A percentile compares a stretch with the other conserved stretches of the same genome.
phyloP scores from a whole-genome alignment of 23 tunicate genomes.

The Pegea sp. region DNA sequence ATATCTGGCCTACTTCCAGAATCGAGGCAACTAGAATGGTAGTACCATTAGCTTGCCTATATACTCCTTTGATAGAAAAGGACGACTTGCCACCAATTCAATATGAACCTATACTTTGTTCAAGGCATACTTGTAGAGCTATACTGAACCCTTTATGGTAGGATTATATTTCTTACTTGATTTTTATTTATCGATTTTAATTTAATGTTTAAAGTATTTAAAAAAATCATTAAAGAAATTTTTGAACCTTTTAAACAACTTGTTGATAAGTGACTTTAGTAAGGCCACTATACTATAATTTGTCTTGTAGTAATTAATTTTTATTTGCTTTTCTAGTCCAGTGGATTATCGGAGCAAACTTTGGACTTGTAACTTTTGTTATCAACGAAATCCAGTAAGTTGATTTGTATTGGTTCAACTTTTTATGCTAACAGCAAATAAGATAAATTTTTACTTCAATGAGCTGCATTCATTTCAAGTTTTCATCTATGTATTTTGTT shows the following conservation, averaged over 20 bases:
- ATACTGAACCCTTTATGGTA: constrained; percentile 85
- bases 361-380: constrained; percentile 97
- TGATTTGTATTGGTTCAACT: not conserved
- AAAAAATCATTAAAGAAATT: too few species aligned
- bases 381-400: constrained; percentile 87
- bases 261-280: too few species aligned
- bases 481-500: not conserved
- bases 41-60: constrained; percentile 73
- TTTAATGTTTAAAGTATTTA: too few species aligned
- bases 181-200: too few species aligned
- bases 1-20: constrained; percentile 92
- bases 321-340: constrained; percentile 41
- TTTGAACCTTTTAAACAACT: too few species aligned
- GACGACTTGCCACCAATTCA: constrained; percentile 78
- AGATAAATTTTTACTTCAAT: not conserved
- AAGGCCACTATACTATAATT: too few species aligned
- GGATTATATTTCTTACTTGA: not conserved
- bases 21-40: constrained; percentile 93
- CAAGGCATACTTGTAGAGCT: constrained; percentile 81
- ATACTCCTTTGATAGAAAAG: constrained; percentile 65
- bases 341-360: constrained; percentile 92
- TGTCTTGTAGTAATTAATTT: too few species aligned
- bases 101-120: constrained; percentile 80
- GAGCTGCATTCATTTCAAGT: not conserved
- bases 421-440: not conserved